Evolutionary conservation across 2,113 vertebrate genomes (phyloP), one percentile per base, ranked within the genome.

Genomic region (Sinocyclocheilus maitianheensis): DNA sequence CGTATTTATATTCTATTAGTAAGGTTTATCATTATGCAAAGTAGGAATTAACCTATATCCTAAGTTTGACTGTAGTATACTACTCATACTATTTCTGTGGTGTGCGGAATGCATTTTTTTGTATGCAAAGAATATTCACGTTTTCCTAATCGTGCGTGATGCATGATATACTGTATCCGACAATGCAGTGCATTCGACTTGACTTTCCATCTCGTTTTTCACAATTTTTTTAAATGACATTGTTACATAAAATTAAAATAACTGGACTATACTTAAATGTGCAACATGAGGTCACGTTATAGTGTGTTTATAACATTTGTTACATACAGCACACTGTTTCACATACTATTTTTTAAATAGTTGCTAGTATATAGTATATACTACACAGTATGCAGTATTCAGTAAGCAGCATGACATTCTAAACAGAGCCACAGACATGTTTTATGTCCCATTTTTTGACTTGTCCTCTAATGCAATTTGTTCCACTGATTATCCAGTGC

Each of bases 391-490:
- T 55, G 53, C 53, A 20, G 63, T 55, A 55, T 55, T 18, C 53
- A 20, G 24, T 67, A 30, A 67, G 53, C 53, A 55, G 1, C 18
- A 55, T 18, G 12, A 5, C 11, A 63, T 63, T 63, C n/a, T 63
- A 24, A 63, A 63, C n/a, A 24, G 62, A 63, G 62, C 60, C 62
- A 65, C 62, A 65, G 62, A 65, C 62, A 65, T 65, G 24, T 65
- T 65, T 65, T 26, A 65, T 65, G 62, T 67, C 24, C 24, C 24
- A 16, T 67, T 30, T 30, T 26, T 14, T 67, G 63, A 67, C 63
- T 2, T 65, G 4, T 5, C n/a, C 11, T 63, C 62, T 4, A 65
- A 30, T 65, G 24, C 26, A 26, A 30, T 30, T 67, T 67, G 63
- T 67, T 67, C 63, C 24, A 67, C 63, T 30, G 63, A 67, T 67